Percentiles rank a stretch among this genome's conserved stretches.
Evolutionary conservation across 2,797 vertebrate genomes (phyloP).

Genomic region (Potorous gilbertii): DNA sequence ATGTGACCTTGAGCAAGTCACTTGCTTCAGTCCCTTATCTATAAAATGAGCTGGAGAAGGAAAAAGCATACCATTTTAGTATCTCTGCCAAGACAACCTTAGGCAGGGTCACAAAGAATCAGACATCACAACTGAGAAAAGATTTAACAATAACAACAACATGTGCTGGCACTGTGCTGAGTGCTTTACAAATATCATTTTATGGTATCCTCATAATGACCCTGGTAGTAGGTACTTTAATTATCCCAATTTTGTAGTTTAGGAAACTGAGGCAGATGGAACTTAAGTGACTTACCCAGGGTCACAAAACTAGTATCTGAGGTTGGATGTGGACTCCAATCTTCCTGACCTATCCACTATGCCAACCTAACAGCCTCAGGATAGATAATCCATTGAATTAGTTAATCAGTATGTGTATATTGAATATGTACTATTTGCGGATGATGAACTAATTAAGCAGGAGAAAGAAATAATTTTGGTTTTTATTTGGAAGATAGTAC

Average conservation of each 20-base stretch:
- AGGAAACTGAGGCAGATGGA: neutral
- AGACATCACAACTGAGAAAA: neutral
- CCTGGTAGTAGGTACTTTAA: neutral
- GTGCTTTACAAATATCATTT: neutral
- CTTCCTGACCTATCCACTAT: neutral
- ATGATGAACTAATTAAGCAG: neutral
- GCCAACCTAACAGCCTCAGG: neutral
- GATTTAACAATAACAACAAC: neutral
- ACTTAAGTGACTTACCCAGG: neutral
- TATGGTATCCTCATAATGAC: neutral
- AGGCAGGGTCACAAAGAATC: neutral
- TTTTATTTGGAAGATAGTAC: neutral
- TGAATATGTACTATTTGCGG: neutral
- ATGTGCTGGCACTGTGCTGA: neutral
- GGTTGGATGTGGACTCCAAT: neutral
- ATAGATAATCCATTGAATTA: neutral
- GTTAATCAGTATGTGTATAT: neutral
- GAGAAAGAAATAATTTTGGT: neutral
- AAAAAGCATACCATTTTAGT: neutral
- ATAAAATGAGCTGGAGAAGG: neutral
- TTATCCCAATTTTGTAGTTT: neutral
- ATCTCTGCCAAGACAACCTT: neutral
- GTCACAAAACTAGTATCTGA: neutral
- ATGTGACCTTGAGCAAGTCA: neutral
- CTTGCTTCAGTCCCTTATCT: neutral